A percentile compares a stretch with the other conserved stretches of the same genome.
Conservation (phyloP, 2,113 vertebrate genomes). For the Dipodomys stephensi region DNA sequence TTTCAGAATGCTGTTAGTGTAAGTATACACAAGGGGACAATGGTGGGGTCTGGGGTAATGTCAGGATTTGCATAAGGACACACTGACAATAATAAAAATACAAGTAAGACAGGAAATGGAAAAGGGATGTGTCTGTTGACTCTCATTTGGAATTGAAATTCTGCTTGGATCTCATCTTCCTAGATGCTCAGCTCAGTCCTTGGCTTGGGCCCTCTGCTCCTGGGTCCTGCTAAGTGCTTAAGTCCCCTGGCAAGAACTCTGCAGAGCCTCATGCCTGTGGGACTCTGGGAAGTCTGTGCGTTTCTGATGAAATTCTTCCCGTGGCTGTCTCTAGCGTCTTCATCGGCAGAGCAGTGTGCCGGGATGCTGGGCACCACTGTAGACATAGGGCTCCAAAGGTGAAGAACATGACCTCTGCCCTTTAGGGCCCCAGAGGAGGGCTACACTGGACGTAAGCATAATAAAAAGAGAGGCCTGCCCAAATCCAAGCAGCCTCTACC, state of each 20-base stretch:
- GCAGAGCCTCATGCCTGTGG: not conserved
- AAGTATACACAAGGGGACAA: not conserved
- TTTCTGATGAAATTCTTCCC: not conserved
- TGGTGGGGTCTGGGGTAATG: not conserved
- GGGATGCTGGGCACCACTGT: not conserved
- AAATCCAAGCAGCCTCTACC: not conserved
- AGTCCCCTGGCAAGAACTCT: not conserved
- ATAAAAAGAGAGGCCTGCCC: not conserved
- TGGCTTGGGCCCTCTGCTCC: not conserved
- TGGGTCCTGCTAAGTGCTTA: rapidly evolving
- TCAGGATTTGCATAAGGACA: not conserved
- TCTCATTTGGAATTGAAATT: not conserved
- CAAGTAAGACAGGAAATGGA: not conserved
- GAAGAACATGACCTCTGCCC: not conserved
- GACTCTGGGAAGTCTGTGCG: not conserved
- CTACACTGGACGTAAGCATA: rapidly evolving
- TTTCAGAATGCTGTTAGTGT: not conserved
- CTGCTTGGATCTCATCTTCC: not conserved
- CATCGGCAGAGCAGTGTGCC: not conserved
- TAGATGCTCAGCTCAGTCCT: not conserved
- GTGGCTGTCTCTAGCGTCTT: not conserved
- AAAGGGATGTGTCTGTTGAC: not conserved
- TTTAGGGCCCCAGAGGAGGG: not conserved
- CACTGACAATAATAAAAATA: not conserved
- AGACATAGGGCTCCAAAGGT: not conserved